These are phyloP conservation scores for Ceuthmochares aereus DNA, from an alignment of 2,113 vertebrate genomes.

Conservation along the genomic window DNA sequence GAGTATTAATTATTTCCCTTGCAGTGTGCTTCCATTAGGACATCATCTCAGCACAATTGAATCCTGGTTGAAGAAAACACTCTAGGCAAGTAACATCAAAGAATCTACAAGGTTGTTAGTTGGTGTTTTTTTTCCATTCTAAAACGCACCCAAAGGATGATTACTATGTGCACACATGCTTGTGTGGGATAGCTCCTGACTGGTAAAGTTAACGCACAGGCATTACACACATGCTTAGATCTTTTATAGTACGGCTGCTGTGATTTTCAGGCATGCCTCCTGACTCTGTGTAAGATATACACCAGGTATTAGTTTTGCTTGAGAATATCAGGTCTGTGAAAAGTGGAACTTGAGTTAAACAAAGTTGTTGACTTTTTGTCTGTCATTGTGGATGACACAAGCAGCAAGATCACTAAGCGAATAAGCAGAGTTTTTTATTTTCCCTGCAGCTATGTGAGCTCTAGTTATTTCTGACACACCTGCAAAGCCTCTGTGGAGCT, in stretches of 20 bases:
- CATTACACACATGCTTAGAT: background rate
- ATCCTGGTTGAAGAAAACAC: slow-evolving; percentile 46
- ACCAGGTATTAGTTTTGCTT: slow-evolving; percentile 27
- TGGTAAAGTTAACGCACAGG: slow-evolving; percentile 11
- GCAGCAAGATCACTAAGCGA: slow-evolving; percentile 24
- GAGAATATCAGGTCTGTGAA: background rate
- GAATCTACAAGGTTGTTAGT: background rate
- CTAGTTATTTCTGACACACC: slow-evolving; percentile 22
- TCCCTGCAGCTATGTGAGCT: background rate
- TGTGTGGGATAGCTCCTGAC: background rate
- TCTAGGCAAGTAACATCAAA: slow-evolving; percentile 18
- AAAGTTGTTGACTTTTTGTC: slow-evolving; percentile 23
- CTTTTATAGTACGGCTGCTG: background rate
- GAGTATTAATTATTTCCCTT: slow-evolving; percentile 49
- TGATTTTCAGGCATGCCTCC: background rate
- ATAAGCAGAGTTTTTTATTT: slow-evolving; percentile 35
- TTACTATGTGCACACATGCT: background rate
- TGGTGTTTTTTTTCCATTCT: background rate
- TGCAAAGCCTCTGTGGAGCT: slow-evolving; percentile 28
- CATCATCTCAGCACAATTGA: slow-evolving; percentile 38
- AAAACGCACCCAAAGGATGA: background rate
- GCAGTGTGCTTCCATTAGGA: background rate
- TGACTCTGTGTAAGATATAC: background rate
- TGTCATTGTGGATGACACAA: background rate
- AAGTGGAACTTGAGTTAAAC: slow-evolving; percentile 16